Evolutionary conservation across 2,888 invertebrate genomes (phyloP), one percentile per base, ranked within the genome.

Genomic region (Phrixothrix hirtus): DNA sequence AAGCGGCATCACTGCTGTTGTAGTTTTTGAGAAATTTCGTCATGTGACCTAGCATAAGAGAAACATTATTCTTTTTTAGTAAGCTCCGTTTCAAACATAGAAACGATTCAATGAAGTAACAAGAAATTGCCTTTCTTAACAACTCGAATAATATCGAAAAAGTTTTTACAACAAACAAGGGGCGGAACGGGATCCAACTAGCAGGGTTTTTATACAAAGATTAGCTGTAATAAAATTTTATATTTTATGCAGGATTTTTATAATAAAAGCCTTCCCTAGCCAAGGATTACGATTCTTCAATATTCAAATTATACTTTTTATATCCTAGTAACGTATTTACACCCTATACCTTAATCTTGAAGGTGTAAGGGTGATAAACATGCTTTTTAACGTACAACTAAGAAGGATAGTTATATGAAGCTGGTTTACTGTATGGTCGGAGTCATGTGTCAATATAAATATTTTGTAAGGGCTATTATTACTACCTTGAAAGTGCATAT

Each of bases 391-490:
- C 25, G 12, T 36, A 27, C 26, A 35, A 26, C 25, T 16, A 34
- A 34, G 27, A 35, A 35, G 32, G 45, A 50, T 13, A 47, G 15
- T 12, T 15, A 37, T 32, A 37, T 37, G 38, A 41, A 60, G 54
- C 61, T 55, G 60, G 62, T 62, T 63, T 58, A 42, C 50, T 58
- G 63, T 61, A 57, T 63, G 59, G 65, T 63, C 65, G 65, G 70
- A 73, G 70, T 71, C 71, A 73, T 72, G 66, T 72, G 73, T 73
- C 72, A 73, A 70, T 72, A 72, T 73, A 73, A 73, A 73, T 73
- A 73, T 72, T 70, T 70, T 70, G 68, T 68, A 67, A 72, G 71
- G 70, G 69, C 71, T 68, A 70, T 67, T 67, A 66, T 60, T 59
- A 69, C 66, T 64, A 61, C 62, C 62, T 66, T 60, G 61, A 65